Evolutionary conservation across 2,888 invertebrate species (phyloP), one percentile per base, ranked within the genome.

Genomic region (Drosophila mimetica): DNA sequence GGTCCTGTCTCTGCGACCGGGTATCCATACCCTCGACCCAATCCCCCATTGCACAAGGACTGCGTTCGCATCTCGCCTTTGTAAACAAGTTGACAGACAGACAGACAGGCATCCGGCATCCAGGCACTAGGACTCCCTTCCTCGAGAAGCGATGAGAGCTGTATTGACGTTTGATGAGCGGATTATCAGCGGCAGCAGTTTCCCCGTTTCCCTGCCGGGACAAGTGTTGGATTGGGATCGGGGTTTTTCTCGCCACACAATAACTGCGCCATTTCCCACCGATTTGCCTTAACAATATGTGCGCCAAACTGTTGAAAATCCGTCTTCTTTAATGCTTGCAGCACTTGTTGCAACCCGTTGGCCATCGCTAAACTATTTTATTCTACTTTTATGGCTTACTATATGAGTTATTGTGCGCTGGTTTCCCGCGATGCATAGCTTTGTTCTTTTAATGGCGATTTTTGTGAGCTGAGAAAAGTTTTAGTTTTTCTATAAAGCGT

Each of bases 141-240:
- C 25, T 36, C 42, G 18, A 34, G 36, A 1, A 46, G 48, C 75
- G 57, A 67, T 57, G 69, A 70, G 66, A 54, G 71, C 71, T 74
- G 69, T 60, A 86, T 86, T 88, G 89, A 86, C 86, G 86, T 89
- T 78, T 86, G 88, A 78, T 89, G 88, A 89, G 83, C 88, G 88
- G 89, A 89, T 86, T 86, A 89, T 79, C 83, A 57, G 51, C 65
- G 60, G 59, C 55, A 25, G 59, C 52, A 32, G 51, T 64, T 63
- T 41, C 44, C 50, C 55, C 69, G 48, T 63, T 41, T 36, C 50
- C 55, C 69, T 16, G 4, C 39, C 34, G 34, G 41, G 47, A 66
- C 66, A 69, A 55, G 57, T 66, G 66, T 36, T 20, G 30, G 30
- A 11, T 30, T 11, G 16, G 47, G 13, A 69, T 50, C 48, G 37